Conservation (phyloP, 2,888 invertebrate genomes). For the Catocala fraxini region DNA sequence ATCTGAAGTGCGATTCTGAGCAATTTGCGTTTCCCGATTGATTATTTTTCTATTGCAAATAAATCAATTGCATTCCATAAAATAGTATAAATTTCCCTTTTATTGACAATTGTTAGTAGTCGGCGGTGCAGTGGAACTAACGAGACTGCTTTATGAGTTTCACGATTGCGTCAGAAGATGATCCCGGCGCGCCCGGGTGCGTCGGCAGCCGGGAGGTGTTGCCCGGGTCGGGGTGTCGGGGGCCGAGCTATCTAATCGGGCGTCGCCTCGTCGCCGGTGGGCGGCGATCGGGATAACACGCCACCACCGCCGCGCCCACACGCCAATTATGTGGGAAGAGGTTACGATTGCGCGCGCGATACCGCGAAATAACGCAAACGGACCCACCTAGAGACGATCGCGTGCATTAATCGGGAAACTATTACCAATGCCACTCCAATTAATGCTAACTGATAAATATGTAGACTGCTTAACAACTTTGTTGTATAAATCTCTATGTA, state of each 20-base stretch:
- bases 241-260: constrained; percentile 80
- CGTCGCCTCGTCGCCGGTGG: constrained; percentile 81
- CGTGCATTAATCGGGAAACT: constrained; percentile 77
- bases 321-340: constrained; percentile 87
- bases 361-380: constrained; percentile 76
- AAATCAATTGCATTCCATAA: constrained; percentile 17
- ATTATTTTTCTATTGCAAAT: constrained; percentile 30
- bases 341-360: constrained; percentile 81
- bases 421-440: constrained; percentile 76
- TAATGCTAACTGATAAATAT: constrained; percentile 67
- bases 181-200: constrained; percentile 50
- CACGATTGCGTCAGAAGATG: constrained; percentile 58
- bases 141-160: constrained; percentile 57
- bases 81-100: constrained; percentile 39
- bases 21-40: constrained; percentile 19
- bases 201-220: constrained; percentile 68
- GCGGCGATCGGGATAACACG: constrained; percentile 83
- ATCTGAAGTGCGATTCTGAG: background rate
- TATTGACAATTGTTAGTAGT: constrained; percentile 42
- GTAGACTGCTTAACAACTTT: constrained; percentile 55
- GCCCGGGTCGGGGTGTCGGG: constrained; percentile 73
- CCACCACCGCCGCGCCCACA: constrained; percentile 81
- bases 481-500: constrained; percentile 21
- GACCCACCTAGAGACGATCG: constrained; percentile 71
- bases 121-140: constrained; percentile 47